Percentiles rank a stretch among this genome's conserved stretches.
These are phyloP conservation scores for Muscicapa comitata DNA, from an alignment of 2,797 vertebrate genomes.

Conservation along the genomic window DNA sequence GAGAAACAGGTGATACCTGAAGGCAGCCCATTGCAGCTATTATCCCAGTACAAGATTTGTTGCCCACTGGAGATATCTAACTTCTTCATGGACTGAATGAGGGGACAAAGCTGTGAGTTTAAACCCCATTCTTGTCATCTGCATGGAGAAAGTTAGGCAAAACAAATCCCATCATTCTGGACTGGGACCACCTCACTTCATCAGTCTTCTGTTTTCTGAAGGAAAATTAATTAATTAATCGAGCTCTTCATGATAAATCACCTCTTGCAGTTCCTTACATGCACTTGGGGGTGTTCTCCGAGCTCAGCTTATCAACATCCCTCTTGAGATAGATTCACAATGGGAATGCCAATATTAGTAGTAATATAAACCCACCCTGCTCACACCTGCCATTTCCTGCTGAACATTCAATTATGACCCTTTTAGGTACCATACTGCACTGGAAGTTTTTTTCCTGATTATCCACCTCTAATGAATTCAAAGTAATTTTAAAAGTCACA, in stretches of 20 bases:
- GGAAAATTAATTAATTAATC: neutral
- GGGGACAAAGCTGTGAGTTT: neutral
- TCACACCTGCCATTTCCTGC: neutral
- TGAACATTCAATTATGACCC: accelerated
- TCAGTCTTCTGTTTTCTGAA: neutral
- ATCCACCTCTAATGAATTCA: neutral
- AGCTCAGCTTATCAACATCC: neutral
- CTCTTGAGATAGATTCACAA: neutral
- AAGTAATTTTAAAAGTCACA: neutral
- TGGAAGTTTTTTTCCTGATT: neutral
- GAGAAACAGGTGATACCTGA: neutral
- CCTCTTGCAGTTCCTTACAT: neutral
- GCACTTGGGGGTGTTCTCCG: neutral
- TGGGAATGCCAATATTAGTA: neutral
- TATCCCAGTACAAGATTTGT: neutral
- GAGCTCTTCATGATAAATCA: neutral
- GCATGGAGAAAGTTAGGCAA: neutral
- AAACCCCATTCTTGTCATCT: neutral
- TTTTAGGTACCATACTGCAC: neutral
- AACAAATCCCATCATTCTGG: neutral
- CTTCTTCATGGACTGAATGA: neutral
- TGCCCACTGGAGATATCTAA: neutral
- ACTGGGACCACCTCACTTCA: neutral
- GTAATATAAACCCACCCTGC: neutral
- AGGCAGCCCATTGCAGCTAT: neutral